Base-by-base conservation (phyloP, 2,888 invertebrate species). In the Epirrita christyi region DNA sequence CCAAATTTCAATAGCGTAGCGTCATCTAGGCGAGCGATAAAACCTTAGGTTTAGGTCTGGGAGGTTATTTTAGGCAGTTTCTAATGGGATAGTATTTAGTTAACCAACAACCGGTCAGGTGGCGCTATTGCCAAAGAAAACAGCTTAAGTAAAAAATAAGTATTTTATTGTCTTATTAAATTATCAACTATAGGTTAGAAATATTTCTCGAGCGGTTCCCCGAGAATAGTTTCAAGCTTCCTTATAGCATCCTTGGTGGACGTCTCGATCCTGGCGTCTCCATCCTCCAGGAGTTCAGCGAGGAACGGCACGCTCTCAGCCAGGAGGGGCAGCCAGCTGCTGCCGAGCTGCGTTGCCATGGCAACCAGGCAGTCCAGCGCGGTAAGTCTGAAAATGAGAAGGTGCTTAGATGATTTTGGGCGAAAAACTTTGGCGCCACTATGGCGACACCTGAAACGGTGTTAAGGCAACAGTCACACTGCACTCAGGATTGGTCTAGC, bases 281-380 rank as follows among this genome's bases (percentile, higher is more conserved):
- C 97, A 76, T 97, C 98, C 92, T 98, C 98, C 69, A 98, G 93
- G 11, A 99, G 91, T 80, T 99, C 98, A 0, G 98, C 97, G 34
- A 99, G 91, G 93, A 98, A 98, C 0, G 98, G 98, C 61, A 98
- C 96, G 4, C 98, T 97, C 80, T 99, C 98, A 0, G 98, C 98
- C 47, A 98, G 84, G 0, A 98, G 92, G 0, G 97, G 95, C 70
- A 97, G 93, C 88, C 97, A 98, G 76, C 97, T 97, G 80, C 97
- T 97, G 2, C 97, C 97, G 1, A 98, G 90, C 78, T 96, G 97
- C 45, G 94, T 94, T 2, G 97, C 97, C 73, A 98, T 94, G 67
- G 96, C 95, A 50, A 96, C 95, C 66, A 97, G 88, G 62, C 95
- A 94, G 64, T 95, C 93, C 38, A 98, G 88, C 0, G 96, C 94